Evolutionary conservation across 2,888 invertebrate genomes (phyloP).

Genomic region (Saturnia japonica): DNA sequence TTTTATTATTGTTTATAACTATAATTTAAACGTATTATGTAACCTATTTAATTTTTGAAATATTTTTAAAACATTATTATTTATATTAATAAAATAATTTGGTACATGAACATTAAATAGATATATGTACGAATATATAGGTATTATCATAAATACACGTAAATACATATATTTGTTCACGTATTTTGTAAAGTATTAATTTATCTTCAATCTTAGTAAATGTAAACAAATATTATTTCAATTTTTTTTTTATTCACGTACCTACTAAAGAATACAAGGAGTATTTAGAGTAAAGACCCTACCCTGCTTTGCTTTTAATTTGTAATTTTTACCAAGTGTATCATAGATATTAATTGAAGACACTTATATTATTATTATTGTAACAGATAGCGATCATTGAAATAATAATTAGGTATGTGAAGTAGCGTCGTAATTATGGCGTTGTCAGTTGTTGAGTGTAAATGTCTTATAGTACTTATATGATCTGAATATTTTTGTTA

Average conservation of each 20-base stretch:
- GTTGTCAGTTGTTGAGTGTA: constrained; percentile 18
- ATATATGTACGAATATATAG: background rate
- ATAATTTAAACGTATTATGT: background rate
- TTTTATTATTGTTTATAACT: background rate
- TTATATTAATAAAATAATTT: no score
- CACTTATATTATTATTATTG: background rate
- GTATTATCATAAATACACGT: background rate
- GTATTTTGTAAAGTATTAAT: background rate
- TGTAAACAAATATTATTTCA: no score
- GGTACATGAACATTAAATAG: no score
- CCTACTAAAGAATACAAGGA: background rate
- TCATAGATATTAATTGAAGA: background rate
- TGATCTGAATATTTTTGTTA: constrained; percentile 79
- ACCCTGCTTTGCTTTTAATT: background rate
- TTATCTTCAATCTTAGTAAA: no score
- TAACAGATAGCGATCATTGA: background rate
- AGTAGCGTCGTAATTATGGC: constrained; percentile 3
- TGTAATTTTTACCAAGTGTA: background rate
- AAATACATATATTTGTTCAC: background rate
- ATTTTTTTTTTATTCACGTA: background rate
- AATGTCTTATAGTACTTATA: constrained; percentile 38
- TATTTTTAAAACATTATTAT: background rate
- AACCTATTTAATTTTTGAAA: background rate
- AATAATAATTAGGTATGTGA: no score
- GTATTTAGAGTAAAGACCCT: background rate